Evolutionary conservation across 2,888 invertebrate species (phyloP), one percentile per base, ranked within the genome.

Genomic region (Chymomyza caudatula): DNA sequence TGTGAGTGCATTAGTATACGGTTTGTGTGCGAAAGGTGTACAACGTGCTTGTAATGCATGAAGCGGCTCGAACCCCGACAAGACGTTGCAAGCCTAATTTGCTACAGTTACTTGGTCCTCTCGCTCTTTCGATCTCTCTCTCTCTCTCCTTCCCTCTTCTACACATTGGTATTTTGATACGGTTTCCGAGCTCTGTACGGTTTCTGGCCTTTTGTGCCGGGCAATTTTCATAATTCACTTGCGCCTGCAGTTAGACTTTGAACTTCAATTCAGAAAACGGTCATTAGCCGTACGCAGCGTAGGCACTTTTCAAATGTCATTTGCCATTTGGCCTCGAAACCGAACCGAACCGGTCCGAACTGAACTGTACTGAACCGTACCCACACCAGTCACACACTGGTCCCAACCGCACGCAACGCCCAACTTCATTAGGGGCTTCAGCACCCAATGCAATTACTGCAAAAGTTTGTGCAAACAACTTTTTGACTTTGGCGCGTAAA

Each of bases 231-330:
- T 80, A 85, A 80, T 80, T 80, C 75, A 80, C 73, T 80, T 62
- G 63, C 74, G 80, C 85, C 72, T 69, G 68, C 78, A 84, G 85
- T 75, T 73, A 85, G 85, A 79, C 85, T 85, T 80, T 80, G 79
- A 80, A 80, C 79, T 85, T 85, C 73, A 75, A 64, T 77, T 73
- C 57, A 71, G 17, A 77, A 85, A 75, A 73, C 69, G 80, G 80
- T 80, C 80, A 80, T 80, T 84, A 79, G 78, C 78, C 65, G 76
- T 78, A 68, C 68, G 67, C 67, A 69, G 20, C 17, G 74, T 76
- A 81, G 76, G 78, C 84, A 78, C 83, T 80, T 80, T 85, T 85
- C 85, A 80, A 85, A 80, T 85, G 85, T 83, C 80, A 80, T 85
- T 85, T 79, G 82, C 73, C 80, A 71, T 75, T 71, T 69, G 71